Evolutionary conservation across 2,797 vertebrate genomes (phyloP).

Genomic region (Spinibarbus caldwelli): DNA sequence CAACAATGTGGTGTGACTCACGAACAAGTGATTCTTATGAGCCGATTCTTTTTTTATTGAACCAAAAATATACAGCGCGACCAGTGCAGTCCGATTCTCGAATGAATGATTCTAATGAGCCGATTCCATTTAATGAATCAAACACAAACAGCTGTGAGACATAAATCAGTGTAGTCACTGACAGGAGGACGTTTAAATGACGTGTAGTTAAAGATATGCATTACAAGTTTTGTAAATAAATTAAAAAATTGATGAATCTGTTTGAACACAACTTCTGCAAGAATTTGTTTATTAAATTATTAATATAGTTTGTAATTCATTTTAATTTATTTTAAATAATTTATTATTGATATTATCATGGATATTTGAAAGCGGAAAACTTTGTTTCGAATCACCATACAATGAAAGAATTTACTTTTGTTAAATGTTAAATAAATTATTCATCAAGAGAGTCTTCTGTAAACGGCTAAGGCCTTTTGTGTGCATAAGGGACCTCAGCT

Average conservation of each 20-base stretch:
- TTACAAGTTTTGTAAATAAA: background rate
- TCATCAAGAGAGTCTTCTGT: background rate
- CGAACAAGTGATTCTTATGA: background rate
- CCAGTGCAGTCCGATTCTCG: background rate
- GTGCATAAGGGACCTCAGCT: too few species aligned
- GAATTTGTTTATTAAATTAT: too few species aligned
- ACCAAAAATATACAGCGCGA: background rate
- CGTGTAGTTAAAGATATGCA: too few species aligned
- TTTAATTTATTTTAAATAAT: too few species aligned
- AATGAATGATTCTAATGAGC: background rate
- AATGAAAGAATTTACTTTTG: background rate
- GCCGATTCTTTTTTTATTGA: background rate
- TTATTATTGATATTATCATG: background rate
- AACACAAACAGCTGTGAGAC: background rate
- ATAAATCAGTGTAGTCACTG: background rate
- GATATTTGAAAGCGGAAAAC: background rate
- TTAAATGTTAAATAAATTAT: background rate
- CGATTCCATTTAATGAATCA: background rate
- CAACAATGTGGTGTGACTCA: background rate
- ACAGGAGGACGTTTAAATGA: background rate
- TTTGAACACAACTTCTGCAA: background rate
- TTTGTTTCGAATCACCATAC: background rate
- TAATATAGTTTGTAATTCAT: too few species aligned
- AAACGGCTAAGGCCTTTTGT: background rate
- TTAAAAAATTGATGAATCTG: background rate